phyloP scores from a whole-genome alignment of 2,797 vertebrate species.

The Orestias chungarensis region DNA sequence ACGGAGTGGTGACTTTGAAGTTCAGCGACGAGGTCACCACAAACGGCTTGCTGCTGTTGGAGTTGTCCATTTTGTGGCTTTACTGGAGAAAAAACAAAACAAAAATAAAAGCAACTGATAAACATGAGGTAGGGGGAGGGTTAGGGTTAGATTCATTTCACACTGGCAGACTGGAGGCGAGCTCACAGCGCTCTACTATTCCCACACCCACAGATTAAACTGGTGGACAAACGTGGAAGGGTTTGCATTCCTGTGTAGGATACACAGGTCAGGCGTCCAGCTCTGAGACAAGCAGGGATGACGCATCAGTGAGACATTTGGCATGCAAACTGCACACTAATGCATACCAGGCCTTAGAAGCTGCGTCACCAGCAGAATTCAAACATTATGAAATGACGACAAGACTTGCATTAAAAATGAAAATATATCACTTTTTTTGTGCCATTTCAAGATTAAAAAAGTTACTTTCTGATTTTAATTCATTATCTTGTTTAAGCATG shows the following conservation, averaged over 20 bases:
- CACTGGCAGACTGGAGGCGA: not conserved
- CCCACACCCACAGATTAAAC: constrained; percentile 28
- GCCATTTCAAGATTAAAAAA: not conserved
- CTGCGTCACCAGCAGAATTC: not conserved
- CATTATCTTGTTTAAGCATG: not conserved
- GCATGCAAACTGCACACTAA: constrained; percentile 29
- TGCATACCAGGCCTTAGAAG: constrained; percentile 27
- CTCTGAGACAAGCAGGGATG: constrained; percentile 46
- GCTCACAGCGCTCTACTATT: constrained; percentile 12
- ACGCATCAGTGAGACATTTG: constrained; percentile 51
- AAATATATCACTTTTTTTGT: not conserved
- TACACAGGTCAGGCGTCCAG: constrained; percentile 11
- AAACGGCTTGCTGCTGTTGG: constrained; percentile 78
- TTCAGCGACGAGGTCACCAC: constrained; percentile 88
- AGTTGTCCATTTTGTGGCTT: constrained; percentile 82
- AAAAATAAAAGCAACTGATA: constrained; percentile 1
- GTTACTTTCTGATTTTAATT: not conserved
- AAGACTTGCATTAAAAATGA: not conserved
- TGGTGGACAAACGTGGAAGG: constrained; percentile 46
- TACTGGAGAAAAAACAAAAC: constrained; percentile 53
- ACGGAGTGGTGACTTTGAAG: constrained; percentile 92
- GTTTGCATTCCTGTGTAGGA: constrained; percentile 42
- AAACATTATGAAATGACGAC: not conserved
- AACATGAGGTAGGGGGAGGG: not conserved
- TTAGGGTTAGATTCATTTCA: not conserved